Base-by-base conservation (phyloP, 2,888 invertebrate species). In the Antheraea assamensis region DNA sequence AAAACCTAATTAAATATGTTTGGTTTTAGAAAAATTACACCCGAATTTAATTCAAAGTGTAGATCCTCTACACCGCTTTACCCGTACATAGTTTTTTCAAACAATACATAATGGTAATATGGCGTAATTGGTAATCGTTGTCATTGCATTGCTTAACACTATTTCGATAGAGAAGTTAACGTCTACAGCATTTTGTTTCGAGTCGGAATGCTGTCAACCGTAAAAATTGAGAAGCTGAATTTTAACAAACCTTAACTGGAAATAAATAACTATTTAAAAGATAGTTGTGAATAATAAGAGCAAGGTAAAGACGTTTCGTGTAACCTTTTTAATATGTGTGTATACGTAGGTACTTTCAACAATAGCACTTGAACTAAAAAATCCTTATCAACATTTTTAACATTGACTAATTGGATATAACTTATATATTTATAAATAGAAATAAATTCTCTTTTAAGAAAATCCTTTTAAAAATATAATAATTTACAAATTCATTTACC, bases 131-230 rank as follows among this genome's bases (percentile, higher is more conserved):
- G 61, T 27, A 61, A 61, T 61, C 27, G 27, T 61, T 17, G 27
- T 27, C 61, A 61, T 15, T 27, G 61, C 27, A 27, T 61, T 61
- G 61, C 61, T 27, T 61, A 61, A 61, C 61, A 61, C 3, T 27
- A 61, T 61, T 61, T 61, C 61, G 27, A 61, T 61, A 61, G 61
- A 61, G 15, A 61, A 61, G 61, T 27, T 61, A 61, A 61, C 61
- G 61, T 58, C 58, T 58, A 58, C 58, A 58, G 17, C 27, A 17
- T 27, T 61, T 61, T 61, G 27, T 61, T 61, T 61, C 61, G 27
- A 5, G 10, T 61, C 15, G 10, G 21, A 61, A 61, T 61, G 3
- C 27, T 61, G 17, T 61, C 61, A 61, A 61, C 61, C 61, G 61
- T 61, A 61, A 61, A 27, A 27, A 27, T 61, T 15, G 58, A 24